Evolutionary conservation across 2,888 invertebrate genomes (phyloP), one percentile per base, ranked within the genome.

Genomic region (Eilema sororculum): DNA sequence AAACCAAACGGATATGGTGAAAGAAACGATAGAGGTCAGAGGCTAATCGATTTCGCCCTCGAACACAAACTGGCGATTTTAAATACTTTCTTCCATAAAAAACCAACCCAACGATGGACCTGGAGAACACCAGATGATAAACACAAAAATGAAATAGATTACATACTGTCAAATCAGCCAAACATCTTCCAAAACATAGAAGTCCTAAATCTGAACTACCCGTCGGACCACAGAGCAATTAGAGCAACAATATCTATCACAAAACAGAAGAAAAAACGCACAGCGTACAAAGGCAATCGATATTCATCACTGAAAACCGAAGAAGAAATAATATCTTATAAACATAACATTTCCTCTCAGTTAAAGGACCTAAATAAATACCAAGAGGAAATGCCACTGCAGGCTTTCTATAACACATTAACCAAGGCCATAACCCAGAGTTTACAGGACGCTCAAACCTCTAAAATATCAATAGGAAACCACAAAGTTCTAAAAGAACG

Each of bases 161-260:
- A 46, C 8, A 5, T 41, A 20, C 20, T 46, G 6, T 46, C 20
- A 20, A 46, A 46, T 16, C 46, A 20, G 6, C 46, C 46, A 46
- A 46, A 16, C 16, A 13, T 5, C 4, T 46, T 20, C 46, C 28
- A 46, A 46, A 20, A 46, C 1, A 67, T 68, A 33, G 61, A 67
- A 68, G 68, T 70, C 25, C 25, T 68, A 65, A 72, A 72, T 41
- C 28, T 75, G 16, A 75, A 75, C 68, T 75, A 67, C 56, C 67
- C 73, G 22, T 76, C 71, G 22, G 74, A 76, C 65, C 76, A 78
- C 62, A 70, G 72, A 66, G 9, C 68, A 69, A 67, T 78, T 58
- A 76, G 76, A 78, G 69, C 73, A 72, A 71, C 69, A 71, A 37
- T 69, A 33, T 33, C 46, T 58, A 71, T 74, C 59, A 52, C 59